Evolutionary conservation across 2,113 vertebrate genomes (phyloP).

Genomic region (Benitochromis conjunctus): DNA sequence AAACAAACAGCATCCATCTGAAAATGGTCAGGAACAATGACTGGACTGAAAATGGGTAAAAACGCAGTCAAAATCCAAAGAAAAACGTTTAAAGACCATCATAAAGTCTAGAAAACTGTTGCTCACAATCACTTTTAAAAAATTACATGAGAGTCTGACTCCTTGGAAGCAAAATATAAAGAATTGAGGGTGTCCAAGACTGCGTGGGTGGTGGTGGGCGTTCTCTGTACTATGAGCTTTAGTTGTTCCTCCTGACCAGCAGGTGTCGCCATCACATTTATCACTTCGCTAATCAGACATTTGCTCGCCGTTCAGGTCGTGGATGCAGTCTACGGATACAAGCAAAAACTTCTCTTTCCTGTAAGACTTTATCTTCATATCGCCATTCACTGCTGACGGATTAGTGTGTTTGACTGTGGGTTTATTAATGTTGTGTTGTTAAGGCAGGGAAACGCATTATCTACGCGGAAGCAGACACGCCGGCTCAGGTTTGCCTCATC

Average conservation of each 20-base stretch:
- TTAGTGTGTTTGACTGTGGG: background rate
- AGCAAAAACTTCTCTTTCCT: background rate
- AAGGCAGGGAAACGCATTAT: background rate
- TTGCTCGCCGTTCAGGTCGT: background rate
- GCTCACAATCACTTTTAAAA: background rate
- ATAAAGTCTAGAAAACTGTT: background rate
- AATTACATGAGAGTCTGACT: background rate
- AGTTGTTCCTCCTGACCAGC: conserved; percentile 10
- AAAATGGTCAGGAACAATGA: background rate
- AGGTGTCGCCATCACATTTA: background rate
- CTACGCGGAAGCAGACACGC: background rate
- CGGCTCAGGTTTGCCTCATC: background rate
- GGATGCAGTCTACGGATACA: background rate
- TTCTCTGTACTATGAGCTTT: background rate
- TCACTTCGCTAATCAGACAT: background rate
- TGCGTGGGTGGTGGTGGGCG: too few species aligned
- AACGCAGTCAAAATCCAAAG: background rate
- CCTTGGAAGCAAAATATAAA: background rate
- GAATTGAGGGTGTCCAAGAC: background rate
- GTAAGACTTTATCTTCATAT: background rate
- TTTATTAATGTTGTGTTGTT: background rate
- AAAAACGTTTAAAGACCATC: background rate
- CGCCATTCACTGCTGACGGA: background rate
- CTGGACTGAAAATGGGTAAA: background rate
- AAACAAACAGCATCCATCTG: background rate